These are phyloP conservation scores for Linurgus olivaceus DNA, from an alignment of 2,797 vertebrate genomes.

Conservation along the genomic window DNA sequence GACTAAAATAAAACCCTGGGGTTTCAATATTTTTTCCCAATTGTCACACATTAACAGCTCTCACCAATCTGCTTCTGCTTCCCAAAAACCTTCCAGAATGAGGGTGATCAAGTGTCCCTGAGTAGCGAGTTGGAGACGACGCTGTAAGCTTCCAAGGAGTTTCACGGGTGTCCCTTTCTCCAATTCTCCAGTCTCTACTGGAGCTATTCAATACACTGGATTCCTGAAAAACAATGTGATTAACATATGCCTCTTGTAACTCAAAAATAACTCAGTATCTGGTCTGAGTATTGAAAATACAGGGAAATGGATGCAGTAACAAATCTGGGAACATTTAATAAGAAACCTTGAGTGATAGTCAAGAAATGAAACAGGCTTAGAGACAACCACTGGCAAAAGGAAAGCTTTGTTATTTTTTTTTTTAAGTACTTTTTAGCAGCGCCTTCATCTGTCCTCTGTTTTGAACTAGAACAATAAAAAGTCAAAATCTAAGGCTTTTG, in stretches of 20 bases:
- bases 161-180: constrained; percentile 77
- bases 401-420: background rate
- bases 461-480: background rate
- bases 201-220: constrained; percentile 76
- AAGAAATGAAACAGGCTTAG: background rate
- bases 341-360: background rate
- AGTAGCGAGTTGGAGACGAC: constrained; percentile 74
- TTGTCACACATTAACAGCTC: background rate
- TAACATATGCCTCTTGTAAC: background rate
- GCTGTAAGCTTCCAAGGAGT: constrained; percentile 83
- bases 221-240: constrained; percentile 70
- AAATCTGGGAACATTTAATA: background rate
- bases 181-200: constrained; percentile 79
- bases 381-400: background rate
- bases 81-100: constrained; percentile 79
- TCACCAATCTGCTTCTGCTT: constrained; percentile 85
- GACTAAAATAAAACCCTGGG: background rate
- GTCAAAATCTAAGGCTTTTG: background rate
- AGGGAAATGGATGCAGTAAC: background rate
- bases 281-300: background rate
- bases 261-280: background rate
- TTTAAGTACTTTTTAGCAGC: background rate
- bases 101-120: constrained; percentile 79
- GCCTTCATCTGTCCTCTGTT: background rate
- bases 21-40: background rate